Conservation (phyloP, 2,113 vertebrate species). For the Isichthys henryi region DNA sequence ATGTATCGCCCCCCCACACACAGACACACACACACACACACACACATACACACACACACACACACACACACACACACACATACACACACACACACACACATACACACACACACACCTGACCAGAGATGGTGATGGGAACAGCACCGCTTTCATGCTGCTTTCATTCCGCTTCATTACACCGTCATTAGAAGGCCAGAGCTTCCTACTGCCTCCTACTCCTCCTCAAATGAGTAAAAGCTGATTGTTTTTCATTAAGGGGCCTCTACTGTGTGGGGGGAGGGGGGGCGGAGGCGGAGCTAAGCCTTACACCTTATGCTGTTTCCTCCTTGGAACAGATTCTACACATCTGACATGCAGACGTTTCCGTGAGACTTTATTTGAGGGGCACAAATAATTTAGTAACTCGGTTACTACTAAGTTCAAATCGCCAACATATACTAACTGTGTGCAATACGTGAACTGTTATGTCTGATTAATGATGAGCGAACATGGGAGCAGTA, state of each 20-base stretch:
- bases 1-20: too few species aligned
- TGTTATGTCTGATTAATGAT: not conserved
- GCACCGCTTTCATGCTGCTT: not conserved
- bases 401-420: not conserved
- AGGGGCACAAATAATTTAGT: not conserved
- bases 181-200: not conserved
- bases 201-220: not conserved
- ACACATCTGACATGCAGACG: not conserved
- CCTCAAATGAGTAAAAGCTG: not conserved
- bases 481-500: not conserved
- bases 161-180: not conserved
- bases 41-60: too few species aligned
- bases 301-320: not conserved
- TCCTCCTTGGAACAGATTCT: not conserved
- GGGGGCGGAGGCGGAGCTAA: not conserved
- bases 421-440: not conserved
- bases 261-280: not conserved
- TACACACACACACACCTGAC: not conserved
- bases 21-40: too few species aligned
- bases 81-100: too few species aligned
- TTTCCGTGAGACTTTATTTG: not conserved
- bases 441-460: not conserved
- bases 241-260: not conserved
- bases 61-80: too few species aligned
- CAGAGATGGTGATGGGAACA: not conserved